A percentile compares a stretch with the other conserved stretches of the same genome.
phyloP scores from a whole-genome alignment of 1,140 invertebrate species.

The Ridgeia piscesae region DNA sequence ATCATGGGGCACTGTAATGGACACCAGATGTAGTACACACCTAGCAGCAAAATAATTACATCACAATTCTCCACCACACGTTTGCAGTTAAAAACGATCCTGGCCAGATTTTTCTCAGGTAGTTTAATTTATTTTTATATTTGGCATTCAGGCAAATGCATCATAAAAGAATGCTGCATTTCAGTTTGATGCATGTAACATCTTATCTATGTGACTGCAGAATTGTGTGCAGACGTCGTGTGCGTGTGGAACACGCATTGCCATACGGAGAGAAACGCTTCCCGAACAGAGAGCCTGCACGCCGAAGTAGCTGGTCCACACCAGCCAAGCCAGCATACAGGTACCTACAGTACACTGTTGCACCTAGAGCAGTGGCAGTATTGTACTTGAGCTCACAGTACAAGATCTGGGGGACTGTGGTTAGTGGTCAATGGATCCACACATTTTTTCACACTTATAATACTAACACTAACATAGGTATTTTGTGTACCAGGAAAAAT shows the following conservation, averaged over 20 bases:
- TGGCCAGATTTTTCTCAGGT: too few relatives aligned
- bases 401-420: background rate
- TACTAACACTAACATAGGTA: too few relatives aligned
- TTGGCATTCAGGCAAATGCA: too few relatives aligned
- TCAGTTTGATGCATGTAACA: too few relatives aligned
- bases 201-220: constrained; percentile 22
- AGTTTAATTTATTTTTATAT: too few relatives aligned
- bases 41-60: too few relatives aligned
- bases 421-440: background rate
- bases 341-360: background rate
- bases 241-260: constrained; percentile 44
- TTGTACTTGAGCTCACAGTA: background rate
- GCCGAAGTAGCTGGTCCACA: background rate
- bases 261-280: constrained; percentile 33
- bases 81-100: too few relatives aligned
- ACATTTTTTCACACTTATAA: background rate
- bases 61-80: too few relatives aligned
- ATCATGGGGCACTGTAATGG: too few relatives aligned
- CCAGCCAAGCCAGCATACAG: background rate
- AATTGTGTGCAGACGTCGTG: constrained; percentile 37
- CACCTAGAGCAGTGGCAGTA: background rate
- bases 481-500: too few relatives aligned
- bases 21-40: too few relatives aligned
- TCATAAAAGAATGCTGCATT: too few relatives aligned
- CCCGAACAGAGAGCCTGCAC: background rate